These are phyloP conservation scores for Zingel zingel DNA, from an alignment of 2,113 vertebrate genomes.

Conservation along the genomic window DNA sequence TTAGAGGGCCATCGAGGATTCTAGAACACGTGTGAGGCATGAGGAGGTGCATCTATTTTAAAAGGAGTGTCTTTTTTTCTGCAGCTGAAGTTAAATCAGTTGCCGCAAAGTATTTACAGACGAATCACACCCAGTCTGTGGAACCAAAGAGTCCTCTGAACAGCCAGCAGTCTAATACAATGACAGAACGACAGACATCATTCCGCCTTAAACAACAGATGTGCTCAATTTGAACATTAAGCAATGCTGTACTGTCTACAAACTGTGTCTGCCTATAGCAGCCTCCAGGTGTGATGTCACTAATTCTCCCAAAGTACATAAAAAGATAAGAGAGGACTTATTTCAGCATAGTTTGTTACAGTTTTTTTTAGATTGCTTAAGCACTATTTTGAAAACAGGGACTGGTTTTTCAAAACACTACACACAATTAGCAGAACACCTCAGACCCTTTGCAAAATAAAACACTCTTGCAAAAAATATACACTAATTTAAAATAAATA, in stretches of 20 bases:
- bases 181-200: not conserved
- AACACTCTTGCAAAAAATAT: no score
- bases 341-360: no score
- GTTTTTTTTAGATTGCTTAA: no score
- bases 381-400: no score
- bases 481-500: no score
- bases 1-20: slow-evolving; percentile 62
- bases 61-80: slow-evolving; percentile 5
- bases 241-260: not conserved
- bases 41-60: slow-evolving; percentile 25
- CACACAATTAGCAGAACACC: no score
- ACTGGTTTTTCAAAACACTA: no score
- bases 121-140: slow-evolving; percentile 34
- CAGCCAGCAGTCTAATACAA: not conserved
- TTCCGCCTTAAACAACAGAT: not conserved
- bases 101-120: not conserved
- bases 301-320: no score
- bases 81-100: not conserved
- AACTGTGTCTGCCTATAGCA: no score
- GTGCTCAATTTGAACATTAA: not conserved
- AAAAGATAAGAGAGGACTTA: no score
- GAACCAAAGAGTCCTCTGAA: not conserved
- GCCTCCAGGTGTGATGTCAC: not conserved
- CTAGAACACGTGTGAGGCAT: slow-evolving; percentile 54
- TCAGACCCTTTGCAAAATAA: no score